Percentiles rank a stretch among this genome's conserved stretches.
Evolutionary conservation across 2,797 vertebrate species (phyloP).

Genomic region (Siniperca scherzeri): DNA sequence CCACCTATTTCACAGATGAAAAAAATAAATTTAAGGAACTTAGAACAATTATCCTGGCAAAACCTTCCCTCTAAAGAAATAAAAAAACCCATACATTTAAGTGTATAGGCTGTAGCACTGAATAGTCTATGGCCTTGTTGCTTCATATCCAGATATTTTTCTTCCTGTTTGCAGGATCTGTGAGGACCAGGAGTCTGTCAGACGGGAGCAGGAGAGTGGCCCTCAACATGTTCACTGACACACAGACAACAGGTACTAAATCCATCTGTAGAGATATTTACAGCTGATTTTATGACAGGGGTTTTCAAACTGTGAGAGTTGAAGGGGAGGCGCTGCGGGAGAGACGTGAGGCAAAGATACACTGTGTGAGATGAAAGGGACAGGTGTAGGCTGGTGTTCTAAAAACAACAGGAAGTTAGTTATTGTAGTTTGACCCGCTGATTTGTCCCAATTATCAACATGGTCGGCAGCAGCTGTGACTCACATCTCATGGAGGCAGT

Average conservation of each 20-base stretch:
- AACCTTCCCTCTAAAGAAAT: neutral
- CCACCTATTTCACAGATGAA: too few species aligned
- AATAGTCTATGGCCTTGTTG: neutral
- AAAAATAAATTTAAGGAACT: too few species aligned
- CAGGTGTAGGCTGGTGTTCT: neutral
- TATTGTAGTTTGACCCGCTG: neutral
- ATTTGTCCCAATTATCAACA: neutral
- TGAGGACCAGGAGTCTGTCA: constrained; percentile 73
- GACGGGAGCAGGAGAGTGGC: constrained; percentile 74
- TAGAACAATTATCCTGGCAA: too few species aligned
- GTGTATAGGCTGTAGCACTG: neutral
- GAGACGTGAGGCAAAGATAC: neutral
- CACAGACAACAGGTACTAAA: constrained; percentile 82
- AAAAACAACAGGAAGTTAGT: neutral
- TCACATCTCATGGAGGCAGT: neutral
- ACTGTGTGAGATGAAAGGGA: neutral
- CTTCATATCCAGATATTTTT: constrained; percentile 12
- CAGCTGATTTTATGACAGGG: neutral
- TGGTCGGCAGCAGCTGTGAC: neutral
- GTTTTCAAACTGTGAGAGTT: neutral
- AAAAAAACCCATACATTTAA: neutral
- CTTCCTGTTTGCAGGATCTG: constrained; percentile 72
- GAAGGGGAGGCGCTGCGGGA: neutral
- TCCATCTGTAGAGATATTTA: neutral
- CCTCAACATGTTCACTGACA: constrained; percentile 75